Conservation (phyloP, 2,113 vertebrate genomes). For the Lampris incognitus region DNA sequence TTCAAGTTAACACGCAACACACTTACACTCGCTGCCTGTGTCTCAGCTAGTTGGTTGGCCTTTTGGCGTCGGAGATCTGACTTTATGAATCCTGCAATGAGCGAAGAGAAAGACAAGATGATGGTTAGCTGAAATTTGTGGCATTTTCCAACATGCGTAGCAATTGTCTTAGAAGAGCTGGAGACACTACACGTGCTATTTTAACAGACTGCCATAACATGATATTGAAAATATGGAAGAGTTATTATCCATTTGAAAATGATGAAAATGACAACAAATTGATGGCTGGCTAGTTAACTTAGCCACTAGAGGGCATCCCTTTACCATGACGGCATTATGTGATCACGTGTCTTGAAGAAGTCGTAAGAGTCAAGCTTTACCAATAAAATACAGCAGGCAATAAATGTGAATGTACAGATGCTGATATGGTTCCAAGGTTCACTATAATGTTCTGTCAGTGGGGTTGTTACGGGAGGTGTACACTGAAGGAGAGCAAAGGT, state of each 20-base stretch:
- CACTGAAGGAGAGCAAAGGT: background rate
- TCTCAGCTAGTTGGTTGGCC: conserved; percentile 79
- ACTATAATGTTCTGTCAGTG: background rate
- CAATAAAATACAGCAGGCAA: background rate
- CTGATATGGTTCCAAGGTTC: background rate
- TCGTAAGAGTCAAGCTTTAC: background rate
- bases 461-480: background rate
- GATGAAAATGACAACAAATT: no score
- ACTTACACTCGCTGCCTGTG: conserved; percentile 83
- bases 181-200: no score
- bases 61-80: conserved; percentile 90
- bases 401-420: background rate
- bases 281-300: background rate
- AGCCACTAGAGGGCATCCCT: conserved; percentile 59
- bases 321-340: background rate
- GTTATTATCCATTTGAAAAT: background rate
- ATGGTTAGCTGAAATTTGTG: background rate
- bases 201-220: background rate
- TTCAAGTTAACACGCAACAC: conserved; percentile 31
- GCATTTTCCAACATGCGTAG: background rate
- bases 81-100: conserved; percentile 87
- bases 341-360: background rate
- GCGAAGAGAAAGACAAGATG: background rate
- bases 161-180: background rate
- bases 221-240: background rate